phyloP scores from a whole-genome alignment of 2,113 vertebrate species.

The Ammodytes dubius region DNA sequence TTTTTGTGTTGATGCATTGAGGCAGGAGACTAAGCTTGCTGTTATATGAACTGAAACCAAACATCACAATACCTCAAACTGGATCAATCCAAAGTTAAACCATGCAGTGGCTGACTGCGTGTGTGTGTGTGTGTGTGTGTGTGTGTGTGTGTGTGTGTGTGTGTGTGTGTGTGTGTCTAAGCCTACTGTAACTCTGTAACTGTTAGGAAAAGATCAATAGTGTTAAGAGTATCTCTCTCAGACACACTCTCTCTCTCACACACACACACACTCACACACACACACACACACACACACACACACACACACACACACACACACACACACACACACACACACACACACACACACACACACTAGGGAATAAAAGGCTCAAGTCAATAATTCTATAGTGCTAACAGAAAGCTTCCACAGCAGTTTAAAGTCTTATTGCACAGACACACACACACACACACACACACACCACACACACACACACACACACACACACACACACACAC shows the following conservation, averaged over 20 bases:
- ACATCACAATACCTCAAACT: slow-evolving; percentile 8
- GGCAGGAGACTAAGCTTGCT: not conserved
- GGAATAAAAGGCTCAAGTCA: slow-evolving; percentile 49
- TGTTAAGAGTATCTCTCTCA: slow-evolving; percentile 28
- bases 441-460: slow-evolving; percentile 10
- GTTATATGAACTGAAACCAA: not conserved
- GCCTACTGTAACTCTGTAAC: slow-evolving; percentile 66
- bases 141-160: slow-evolving; percentile 27
- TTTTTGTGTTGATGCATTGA: not conserved
- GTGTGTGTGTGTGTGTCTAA: slow-evolving; percentile 41
- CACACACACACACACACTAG: slow-evolving; percentile 21
- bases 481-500: not conserved
- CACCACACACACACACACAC: slow-evolving; percentile 4
- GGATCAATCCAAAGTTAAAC: slow-evolving; percentile 22
- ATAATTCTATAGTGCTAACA: slow-evolving; percentile 68
- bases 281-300: not conserved
- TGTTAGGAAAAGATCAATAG: slow-evolving; percentile 61
- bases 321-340: slow-evolving; percentile 22
- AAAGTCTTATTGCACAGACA: slow-evolving; percentile 50
- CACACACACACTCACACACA: not conserved
- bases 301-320: slow-evolving; percentile 23
- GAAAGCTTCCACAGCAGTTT: slow-evolving; percentile 72
- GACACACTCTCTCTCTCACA: not conserved
- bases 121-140: slow-evolving; percentile 5
- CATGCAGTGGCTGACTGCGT: not conserved